Conservation (phyloP, 2,113 vertebrate species). For the Vicugna pacos region DNA sequence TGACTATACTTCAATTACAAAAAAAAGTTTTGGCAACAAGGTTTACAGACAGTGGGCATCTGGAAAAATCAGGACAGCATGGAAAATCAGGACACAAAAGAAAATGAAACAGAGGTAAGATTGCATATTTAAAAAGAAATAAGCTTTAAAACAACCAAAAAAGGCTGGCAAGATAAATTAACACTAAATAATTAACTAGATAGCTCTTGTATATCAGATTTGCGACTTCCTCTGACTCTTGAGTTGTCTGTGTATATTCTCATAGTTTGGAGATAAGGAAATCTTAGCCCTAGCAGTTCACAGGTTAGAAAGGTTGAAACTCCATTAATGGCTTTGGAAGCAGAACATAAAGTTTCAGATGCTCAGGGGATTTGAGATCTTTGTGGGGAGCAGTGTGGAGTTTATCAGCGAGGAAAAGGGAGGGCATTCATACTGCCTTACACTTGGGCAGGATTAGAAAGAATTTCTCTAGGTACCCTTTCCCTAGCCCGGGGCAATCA, state of each 20-base stretch:
- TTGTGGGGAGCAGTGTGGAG: neutral
- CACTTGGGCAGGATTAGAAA: neutral
- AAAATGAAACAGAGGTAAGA: neutral
- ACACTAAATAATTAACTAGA: neutral
- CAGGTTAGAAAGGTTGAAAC: neutral
- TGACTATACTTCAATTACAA: too few relatives aligned
- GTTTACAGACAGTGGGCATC: neutral
- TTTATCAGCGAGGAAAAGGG: neutral
- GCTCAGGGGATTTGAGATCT: neutral
- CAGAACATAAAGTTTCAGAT: slow-evolving; percentile 13
- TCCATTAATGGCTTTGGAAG: neutral
- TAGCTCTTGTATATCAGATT: neutral
- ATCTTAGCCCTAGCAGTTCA: neutral
- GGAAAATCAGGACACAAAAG: neutral
- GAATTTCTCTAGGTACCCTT: neutral
- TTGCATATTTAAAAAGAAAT: neutral
- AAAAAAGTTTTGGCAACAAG: neutral
- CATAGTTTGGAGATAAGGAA: neutral
- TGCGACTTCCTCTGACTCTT: neutral
- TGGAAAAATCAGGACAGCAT: neutral
- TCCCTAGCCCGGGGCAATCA: neutral
- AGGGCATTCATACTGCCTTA: neutral
- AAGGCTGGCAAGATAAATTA: neutral
- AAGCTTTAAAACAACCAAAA: neutral
- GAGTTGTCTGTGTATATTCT: neutral